Percentiles rank a stretch among this genome's conserved stretches.
Evolutionary conservation across 2,888 invertebrate genomes (phyloP).

Genomic region (Cremastobaeus sp.): DNA sequence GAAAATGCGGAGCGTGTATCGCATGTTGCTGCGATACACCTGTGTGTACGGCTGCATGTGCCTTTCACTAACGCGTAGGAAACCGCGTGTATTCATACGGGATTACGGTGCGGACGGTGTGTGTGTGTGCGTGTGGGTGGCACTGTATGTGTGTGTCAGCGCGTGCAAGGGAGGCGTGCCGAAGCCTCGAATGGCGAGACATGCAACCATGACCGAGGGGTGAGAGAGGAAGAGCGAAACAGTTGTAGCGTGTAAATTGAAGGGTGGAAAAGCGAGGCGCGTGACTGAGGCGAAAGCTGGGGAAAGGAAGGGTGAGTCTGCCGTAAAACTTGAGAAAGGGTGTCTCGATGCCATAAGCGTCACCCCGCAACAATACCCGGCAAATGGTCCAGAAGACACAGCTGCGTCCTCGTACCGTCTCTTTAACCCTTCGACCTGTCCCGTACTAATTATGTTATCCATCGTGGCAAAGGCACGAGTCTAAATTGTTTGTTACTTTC

Average conservation of each 20-base stretch:
- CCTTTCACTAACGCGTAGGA: too few species aligned
- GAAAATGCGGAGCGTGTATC: slow-evolving; percentile 49
- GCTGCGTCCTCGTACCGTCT: slow-evolving; percentile 60
- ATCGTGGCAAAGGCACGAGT: too few species aligned
- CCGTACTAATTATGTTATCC: slow-evolving; percentile 63
- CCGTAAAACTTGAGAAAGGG: slow-evolving; percentile 51
- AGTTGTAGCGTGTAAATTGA: slow-evolving; percentile 68
- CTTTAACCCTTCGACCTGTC: slow-evolving; percentile 63
- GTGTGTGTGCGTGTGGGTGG: slow-evolving; percentile 14
- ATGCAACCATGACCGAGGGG: slow-evolving; percentile 41
- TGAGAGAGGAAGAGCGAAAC: slow-evolving; percentile 63
- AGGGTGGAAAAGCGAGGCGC: slow-evolving; percentile 59
- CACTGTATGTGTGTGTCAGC: slow-evolving; percentile 33
- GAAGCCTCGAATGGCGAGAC: slow-evolving; percentile 53
- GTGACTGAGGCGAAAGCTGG: slow-evolving; percentile 24
- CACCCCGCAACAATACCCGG: slow-evolving; percentile 58
- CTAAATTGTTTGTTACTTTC: too few species aligned
- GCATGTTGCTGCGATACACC: slow-evolving; percentile 33
- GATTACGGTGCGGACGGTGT: slow-evolving; percentile 11
- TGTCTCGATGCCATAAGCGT: slow-evolving; percentile 57
- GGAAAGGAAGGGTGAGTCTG: slow-evolving; percentile 20
- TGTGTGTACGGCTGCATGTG: slow-evolving; percentile 43
- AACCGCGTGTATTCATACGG: slow-evolving; percentile 32
- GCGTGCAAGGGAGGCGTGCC: slow-evolving; percentile 49
- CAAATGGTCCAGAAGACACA: slow-evolving; percentile 70